Conservation (phyloP, 1,140 invertebrate genomes). For the Ceratosolen solmsi region DNA sequence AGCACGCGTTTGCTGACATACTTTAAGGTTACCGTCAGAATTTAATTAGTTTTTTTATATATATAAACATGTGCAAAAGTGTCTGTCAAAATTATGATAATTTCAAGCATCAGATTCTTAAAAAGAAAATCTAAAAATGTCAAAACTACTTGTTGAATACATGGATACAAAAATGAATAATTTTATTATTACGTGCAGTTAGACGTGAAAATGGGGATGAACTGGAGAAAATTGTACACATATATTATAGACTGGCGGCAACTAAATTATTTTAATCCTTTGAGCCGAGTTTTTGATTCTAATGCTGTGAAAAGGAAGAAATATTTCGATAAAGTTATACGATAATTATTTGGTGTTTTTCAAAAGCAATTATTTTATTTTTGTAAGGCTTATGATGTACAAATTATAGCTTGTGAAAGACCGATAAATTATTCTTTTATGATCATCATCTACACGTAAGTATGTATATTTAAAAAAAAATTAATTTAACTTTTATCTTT, state of each 20-base stretch:
- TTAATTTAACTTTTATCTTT: conserved; percentile 6
- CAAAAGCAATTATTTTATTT: conserved; percentile 32
- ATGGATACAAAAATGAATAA: no score
- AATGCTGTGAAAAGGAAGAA: not conserved
- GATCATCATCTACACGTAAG: not conserved
- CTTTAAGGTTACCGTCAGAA: no score
- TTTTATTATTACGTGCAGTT: no score
- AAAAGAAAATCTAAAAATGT: no score
- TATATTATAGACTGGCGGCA: not conserved
- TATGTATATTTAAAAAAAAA: not conserved
- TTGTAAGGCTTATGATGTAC: not conserved
- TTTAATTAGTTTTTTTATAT: no score
- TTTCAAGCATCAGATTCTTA: no score
- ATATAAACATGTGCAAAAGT: no score
- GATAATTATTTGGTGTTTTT: conserved; percentile 10
- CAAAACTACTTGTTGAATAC: no score
- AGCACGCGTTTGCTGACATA: no score
- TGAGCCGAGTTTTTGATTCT: not conserved
- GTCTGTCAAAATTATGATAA: no score
- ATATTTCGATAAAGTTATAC: conserved; percentile 5
- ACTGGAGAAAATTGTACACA: not conserved
- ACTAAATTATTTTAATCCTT: not conserved
- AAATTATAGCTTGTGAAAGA: conserved; percentile 30
- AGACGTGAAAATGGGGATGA: not conserved
- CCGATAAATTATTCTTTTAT: conserved; percentile 26